Evolutionary conservation across 2,797 vertebrate species (phyloP).

Genomic region (Parambassis ranga): DNA sequence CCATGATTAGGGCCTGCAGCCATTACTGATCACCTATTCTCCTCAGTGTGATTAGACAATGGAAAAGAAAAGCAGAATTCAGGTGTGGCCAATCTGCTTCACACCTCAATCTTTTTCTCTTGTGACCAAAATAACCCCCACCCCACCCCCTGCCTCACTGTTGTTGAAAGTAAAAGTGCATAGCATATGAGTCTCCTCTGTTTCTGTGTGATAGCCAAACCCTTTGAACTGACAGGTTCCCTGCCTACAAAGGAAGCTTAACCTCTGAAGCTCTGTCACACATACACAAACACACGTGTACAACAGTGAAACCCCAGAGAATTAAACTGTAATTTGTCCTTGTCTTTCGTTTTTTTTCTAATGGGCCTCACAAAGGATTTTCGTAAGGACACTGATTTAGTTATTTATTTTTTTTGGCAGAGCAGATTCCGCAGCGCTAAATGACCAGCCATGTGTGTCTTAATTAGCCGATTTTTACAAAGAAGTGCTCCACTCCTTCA

Average conservation of each 20-base stretch:
- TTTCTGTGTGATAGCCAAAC: conserved; percentile 36
- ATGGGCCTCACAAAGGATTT: neutral
- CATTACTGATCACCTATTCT: conserved; percentile 12
- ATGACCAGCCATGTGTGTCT: conserved; percentile 59
- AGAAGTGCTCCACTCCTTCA: conserved; percentile 62
- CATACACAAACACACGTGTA: neutral
- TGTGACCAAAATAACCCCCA: neutral
- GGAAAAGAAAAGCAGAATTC: conserved; percentile 18
- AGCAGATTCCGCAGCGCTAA: conserved; percentile 34
- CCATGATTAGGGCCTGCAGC: conserved; percentile 47
- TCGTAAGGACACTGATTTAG: neutral
- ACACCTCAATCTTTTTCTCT: conserved; percentile 23
- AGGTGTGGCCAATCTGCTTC: neutral
- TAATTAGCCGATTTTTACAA: conserved; percentile 76
- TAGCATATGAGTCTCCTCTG: conserved; percentile 33
- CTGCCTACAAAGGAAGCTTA: conserved; percentile 58
- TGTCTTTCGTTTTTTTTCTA: neutral
- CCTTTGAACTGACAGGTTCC: conserved; percentile 68
- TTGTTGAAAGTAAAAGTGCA: conserved; percentile 51
- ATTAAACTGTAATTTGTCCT: conserved; percentile 9
- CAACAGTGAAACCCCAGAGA: conserved; percentile 17
- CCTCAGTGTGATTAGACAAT: conserved; percentile 30
- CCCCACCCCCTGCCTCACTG: conserved; percentile 54
- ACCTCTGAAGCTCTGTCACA: conserved; percentile 35
- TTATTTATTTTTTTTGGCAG: conserved; percentile 1